Percentiles rank a stretch among this genome's conserved stretches.
Conservation (phyloP, 2,888 invertebrate genomes). For the Drosophila meridionalis region DNA sequence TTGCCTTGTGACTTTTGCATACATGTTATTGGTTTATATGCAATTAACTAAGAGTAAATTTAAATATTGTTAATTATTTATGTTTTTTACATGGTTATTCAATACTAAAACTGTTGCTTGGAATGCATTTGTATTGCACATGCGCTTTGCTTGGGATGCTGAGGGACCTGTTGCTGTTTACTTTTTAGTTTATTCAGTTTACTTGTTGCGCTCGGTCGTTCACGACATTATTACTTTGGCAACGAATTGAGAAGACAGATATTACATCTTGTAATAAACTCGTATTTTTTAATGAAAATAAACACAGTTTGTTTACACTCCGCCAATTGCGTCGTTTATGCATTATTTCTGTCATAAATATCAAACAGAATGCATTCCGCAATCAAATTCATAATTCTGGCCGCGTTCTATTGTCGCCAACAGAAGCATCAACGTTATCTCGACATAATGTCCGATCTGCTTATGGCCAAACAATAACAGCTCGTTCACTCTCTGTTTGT, state of each 20-base stretch:
- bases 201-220: slow-evolving; percentile 46
- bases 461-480: slow-evolving; percentile 25
- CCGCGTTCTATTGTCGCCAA: slow-evolving; percentile 20
- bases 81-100: no score
- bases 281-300: slow-evolving; percentile 22
- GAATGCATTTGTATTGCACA: slow-evolving; percentile 32
- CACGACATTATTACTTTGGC: slow-evolving; percentile 44
- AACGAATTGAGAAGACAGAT: slow-evolving; percentile 5
- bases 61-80: not conserved
- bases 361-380: slow-evolving; percentile 22
- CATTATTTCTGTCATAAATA: slow-evolving; percentile 14
- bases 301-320: slow-evolving; percentile 29
- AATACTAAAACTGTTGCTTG: not conserved
- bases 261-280: slow-evolving; percentile 7
- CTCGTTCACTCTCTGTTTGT: not conserved
- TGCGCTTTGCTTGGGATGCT: slow-evolving; percentile 89
- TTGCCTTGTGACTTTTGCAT: not conserved
- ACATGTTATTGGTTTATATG: not conserved
- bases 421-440: slow-evolving; percentile 18
- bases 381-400: slow-evolving; percentile 34
- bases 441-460: slow-evolving; percentile 20
- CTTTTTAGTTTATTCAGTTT: slow-evolving; percentile 59
- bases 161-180: slow-evolving; percentile 60
- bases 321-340: slow-evolving; percentile 20
- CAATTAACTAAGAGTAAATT: not conserved